Conservation (phyloP, 2,113 vertebrate species). For the Ictidomys tridecemlineatus region DNA sequence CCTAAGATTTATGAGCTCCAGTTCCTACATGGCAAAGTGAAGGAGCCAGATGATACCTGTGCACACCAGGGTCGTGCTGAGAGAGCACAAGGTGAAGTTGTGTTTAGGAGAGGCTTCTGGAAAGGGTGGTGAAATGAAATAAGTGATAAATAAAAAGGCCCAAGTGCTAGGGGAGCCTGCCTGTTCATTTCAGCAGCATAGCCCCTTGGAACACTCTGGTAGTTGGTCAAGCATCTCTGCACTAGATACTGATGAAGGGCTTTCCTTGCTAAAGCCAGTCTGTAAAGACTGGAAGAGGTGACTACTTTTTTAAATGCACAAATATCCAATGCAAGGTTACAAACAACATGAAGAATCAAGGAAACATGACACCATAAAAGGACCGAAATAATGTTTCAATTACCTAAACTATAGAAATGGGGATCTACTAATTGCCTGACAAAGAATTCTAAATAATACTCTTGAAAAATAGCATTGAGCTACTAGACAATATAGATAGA, state of each 20-base stretch:
- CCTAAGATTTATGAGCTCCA: accelerated
- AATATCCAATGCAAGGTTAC: background rate
- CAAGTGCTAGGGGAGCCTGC: background rate
- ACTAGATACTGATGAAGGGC: background rate
- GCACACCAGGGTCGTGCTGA: accelerated
- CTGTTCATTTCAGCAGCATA: no score
- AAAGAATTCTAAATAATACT: background rate
- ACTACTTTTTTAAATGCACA: background rate
- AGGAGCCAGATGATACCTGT: accelerated
- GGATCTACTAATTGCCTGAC: background rate
- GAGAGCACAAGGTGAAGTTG: background rate
- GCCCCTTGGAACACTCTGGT: accelerated
- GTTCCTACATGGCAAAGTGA: accelerated
- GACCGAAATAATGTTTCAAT: no score
- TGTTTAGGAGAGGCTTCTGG: no score
- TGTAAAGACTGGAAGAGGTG: background rate
- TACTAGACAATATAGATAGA: background rate
- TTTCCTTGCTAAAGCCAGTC: background rate
- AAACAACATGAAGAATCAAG: background rate
- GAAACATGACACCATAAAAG: background rate
- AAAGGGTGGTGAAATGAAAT: background rate
- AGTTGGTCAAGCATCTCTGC: background rate
- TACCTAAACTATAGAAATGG: background rate
- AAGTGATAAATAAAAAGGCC: no score
- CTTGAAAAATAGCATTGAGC: background rate